Evolutionary conservation across 2,797 vertebrate species (phyloP).

Genomic region (Muraenolepis orangiensis): DNA sequence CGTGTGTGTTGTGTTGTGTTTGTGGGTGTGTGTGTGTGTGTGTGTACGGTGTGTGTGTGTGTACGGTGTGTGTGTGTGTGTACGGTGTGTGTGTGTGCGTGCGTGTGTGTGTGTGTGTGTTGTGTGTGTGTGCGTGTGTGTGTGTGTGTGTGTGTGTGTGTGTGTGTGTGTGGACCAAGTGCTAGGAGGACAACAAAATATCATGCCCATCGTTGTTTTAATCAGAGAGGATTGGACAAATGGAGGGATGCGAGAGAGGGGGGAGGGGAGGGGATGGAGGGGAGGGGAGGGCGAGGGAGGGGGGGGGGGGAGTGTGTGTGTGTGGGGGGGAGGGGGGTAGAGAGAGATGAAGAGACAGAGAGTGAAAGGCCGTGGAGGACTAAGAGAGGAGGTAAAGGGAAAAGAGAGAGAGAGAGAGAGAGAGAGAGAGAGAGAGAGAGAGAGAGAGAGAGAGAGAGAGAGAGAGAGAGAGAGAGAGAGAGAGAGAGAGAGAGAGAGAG

Average conservation of each 20-base stretch:
- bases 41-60: not conserved
- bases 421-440: constrained; percentile 11
- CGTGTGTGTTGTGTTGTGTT: constrained; percentile 30
- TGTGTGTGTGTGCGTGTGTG: not conserved
- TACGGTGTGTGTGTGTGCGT: not conserved
- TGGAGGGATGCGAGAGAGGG: not conserved
- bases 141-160: constrained; percentile 18
- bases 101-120: not conserved
- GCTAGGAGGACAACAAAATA: not conserved
- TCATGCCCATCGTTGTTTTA: not conserved
- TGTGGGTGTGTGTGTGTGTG: not conserved
- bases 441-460: constrained; percentile 10
- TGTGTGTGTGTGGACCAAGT: not conserved
- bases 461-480: constrained; percentile 15
- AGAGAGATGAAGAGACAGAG: not conserved
- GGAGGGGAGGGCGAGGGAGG: not conserved
- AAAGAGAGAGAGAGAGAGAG: not conserved
- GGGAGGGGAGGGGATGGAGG: not conserved
- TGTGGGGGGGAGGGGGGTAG: not conserved
- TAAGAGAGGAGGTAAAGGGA: not conserved
- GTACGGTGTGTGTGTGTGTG: not conserved
- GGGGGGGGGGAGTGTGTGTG: not conserved
- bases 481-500: constrained; percentile 5
- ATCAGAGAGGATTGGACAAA: not conserved
- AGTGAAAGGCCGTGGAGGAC: too few species aligned